Conservation (phyloP, 92 coral and sea anemone species). For the Palythoa grandiflora region DNA sequence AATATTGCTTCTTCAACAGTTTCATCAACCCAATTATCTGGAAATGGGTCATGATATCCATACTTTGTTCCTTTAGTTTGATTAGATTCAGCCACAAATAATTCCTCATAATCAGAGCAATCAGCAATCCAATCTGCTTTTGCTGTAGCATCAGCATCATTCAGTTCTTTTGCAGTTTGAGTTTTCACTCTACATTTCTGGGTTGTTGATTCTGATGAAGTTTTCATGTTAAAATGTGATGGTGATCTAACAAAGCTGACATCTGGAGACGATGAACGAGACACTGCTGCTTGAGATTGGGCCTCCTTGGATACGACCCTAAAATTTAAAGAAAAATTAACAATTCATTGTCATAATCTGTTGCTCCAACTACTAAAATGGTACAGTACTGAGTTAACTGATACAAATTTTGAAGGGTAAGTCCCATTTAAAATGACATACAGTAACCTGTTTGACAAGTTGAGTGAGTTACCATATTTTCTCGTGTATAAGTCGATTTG, state of each 20-base stretch:
- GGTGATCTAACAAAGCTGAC: conserved; percentile 56
- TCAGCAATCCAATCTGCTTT: conserved; percentile 72
- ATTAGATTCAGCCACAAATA: conserved; percentile 67
- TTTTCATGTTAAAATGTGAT: conserved; percentile 49
- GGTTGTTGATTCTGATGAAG: conserved; percentile 51
- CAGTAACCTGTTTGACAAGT: too few species aligned
- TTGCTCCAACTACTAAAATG: too few species aligned
- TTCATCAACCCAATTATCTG: conserved; percentile 86
- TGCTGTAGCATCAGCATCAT: conserved; percentile 70
- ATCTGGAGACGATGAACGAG: conserved; percentile 61
- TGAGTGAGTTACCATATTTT: too few species aligned
- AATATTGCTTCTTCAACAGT: conserved; percentile 78
- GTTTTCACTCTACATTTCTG: conserved; percentile 47
- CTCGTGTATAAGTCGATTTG: too few species aligned
- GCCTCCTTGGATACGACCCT: conserved; percentile 48
- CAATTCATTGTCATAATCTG: not conserved
- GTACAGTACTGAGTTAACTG: too few species aligned
- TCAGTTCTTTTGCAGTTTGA: conserved; percentile 58
- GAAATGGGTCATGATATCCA: conserved; percentile 87
- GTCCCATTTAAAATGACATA: too few species aligned
- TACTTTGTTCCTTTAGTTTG: conserved; percentile 60
- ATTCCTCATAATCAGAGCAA: conserved; percentile 73
- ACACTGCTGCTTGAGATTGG: conserved; percentile 42
- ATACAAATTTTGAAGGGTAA: too few species aligned
- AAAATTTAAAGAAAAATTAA: not conserved